Evolutionary conservation across 1,140 invertebrate species (phyloP), one percentile per base, ranked within the genome.

Genomic region (Drosophila takahashii): DNA sequence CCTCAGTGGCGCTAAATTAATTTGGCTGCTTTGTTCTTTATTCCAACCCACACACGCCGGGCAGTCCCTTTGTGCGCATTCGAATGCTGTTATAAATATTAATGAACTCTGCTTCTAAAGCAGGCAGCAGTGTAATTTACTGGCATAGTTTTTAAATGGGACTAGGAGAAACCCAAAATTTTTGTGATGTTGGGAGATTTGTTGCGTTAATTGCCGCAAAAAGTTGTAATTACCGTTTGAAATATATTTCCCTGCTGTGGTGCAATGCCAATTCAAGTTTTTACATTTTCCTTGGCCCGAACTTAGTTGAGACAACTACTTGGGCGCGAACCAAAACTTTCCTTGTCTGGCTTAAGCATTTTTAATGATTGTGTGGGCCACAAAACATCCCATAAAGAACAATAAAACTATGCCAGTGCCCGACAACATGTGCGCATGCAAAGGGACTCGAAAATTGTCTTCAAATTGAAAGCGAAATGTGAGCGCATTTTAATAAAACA

Each of bases 381-480:
- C 54, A 64, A 57, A 67, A 37, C 79, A 64, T 39, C 36, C 15
- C 66, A 41, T 59, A 53, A 78, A 52, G 76, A 73, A 64, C 75
- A 74, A 70, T 54, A 39, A 51, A 65, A 75, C 47, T 32, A 36
- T 42, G 44, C 26, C 42, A 53, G 60, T 45, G 54, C 54, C 59
- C 26, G 71, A 47, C 64, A 70, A 44, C 75, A 61, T 9, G 29
- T 7, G 29, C 29, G 7, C 36, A 66, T 77, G 73, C 79, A 65
- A 64, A 60, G 48, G 53, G 15, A 47, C 18, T 44, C 37, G 59
- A 75, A 72, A 58, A 75, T 62, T 79, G 75, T 87, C 79, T 87
- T 84, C 48, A 69, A 89, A 87, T 89, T 87, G 83, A 87, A 87
- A 87, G 84, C 76, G 84, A 87, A 87, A 87, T 89, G 76, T 64